Conservation (phyloP, 2,888 invertebrate genomes). For the Alviniconcha strummeri region DNA sequence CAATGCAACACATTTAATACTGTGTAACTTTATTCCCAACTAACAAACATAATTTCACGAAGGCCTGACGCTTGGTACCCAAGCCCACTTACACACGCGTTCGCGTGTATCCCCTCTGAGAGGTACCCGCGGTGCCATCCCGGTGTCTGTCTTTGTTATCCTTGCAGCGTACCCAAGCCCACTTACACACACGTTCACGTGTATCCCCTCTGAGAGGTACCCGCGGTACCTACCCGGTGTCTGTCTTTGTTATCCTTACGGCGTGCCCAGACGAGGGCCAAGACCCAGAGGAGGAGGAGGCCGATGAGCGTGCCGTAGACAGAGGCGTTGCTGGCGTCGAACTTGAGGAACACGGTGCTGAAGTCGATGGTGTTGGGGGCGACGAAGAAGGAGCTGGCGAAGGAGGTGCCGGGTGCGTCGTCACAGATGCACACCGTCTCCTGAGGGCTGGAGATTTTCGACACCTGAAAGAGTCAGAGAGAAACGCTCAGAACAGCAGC, state of each 20-base stretch:
- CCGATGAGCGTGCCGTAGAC: slow-evolving; percentile 29
- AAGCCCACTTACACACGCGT: too few relatives aligned
- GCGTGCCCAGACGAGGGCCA: slow-evolving; percentile 10
- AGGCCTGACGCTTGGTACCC: too few relatives aligned
- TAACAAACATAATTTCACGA: too few relatives aligned
- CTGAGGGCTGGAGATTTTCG: slow-evolving; percentile 22
- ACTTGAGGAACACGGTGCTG: slow-evolving; percentile 24
- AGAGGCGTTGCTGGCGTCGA: slow-evolving; percentile 27
- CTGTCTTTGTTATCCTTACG: slow-evolving; percentile 24
- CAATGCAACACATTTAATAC: too few relatives aligned
- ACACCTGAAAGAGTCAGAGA: slow-evolving; percentile 1
- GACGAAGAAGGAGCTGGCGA: slow-evolving; percentile 28
- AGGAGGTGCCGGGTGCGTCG: slow-evolving; percentile 22
- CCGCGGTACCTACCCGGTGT: neutral
- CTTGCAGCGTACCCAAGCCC: too few relatives aligned
- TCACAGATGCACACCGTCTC: slow-evolving; percentile 59
- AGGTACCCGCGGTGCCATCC: too few relatives aligned
- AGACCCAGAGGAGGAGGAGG: neutral
- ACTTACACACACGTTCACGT: too few relatives aligned
- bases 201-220: too few relatives aligned
- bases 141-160: too few relatives aligned
- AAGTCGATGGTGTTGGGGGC: slow-evolving; percentile 31
- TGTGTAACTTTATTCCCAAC: too few relatives aligned
- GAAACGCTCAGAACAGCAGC: too few relatives aligned
- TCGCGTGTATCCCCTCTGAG: too few relatives aligned